phyloP scores from a whole-genome alignment of 2,797 vertebrate species.

The Malurus splendens region DNA sequence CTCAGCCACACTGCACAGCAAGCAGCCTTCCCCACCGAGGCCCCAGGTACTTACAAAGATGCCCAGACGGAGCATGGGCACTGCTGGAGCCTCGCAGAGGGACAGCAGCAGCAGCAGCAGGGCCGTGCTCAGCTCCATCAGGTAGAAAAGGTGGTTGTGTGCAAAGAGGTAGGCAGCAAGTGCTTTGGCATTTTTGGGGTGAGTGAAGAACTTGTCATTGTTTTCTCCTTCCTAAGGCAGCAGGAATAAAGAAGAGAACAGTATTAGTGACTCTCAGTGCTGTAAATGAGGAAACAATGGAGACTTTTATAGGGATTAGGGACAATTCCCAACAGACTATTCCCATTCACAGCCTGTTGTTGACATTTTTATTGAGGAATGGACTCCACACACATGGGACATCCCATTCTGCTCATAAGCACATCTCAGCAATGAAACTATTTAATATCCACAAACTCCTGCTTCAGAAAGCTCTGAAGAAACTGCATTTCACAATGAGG shows the following conservation, averaged over 20 bases:
- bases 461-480: not conserved
- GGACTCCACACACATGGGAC: not conserved
- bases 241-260: not conserved
- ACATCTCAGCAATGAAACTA: not conserved
- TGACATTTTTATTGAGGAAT: not conserved
- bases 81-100: constrained; percentile 91
- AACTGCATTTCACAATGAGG: not conserved
- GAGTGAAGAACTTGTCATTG: constrained; percentile 97
- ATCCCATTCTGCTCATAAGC: not conserved
- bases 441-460: not conserved
- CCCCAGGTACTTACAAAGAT: constrained; percentile 81
- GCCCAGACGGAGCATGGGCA: constrained; percentile 89
- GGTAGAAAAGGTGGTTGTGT: constrained; percentile 95
- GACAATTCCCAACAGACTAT: not conserved
- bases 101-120: constrained; percentile 90
- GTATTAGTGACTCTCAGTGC: not conserved
- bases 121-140: constrained; percentile 92
- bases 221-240: constrained; percentile 90
- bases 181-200: constrained; percentile 88
- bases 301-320: not conserved
- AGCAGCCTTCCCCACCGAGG: not conserved
- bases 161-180: constrained; percentile 94
- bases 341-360: not conserved
- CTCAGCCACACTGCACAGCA: not conserved
- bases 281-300: not conserved